These are phyloP conservation scores for Fratercula arctica DNA, from an alignment of 2,797 vertebrate species.

Conservation along the genomic window DNA sequence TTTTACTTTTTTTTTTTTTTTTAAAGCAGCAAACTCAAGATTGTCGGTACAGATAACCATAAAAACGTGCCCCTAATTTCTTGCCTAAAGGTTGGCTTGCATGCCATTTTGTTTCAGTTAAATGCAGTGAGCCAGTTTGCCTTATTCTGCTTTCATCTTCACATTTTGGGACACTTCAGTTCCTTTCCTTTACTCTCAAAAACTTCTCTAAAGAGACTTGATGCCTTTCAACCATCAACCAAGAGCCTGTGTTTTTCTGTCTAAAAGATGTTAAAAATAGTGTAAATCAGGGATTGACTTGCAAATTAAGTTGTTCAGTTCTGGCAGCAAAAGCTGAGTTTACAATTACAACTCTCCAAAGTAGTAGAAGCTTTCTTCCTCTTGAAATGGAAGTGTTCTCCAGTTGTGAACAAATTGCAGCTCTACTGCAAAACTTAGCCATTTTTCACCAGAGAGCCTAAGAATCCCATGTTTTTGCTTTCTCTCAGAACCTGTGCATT, in stretches of 20 bases:
- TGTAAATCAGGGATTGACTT: constrained; percentile 15
- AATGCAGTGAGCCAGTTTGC: not conserved
- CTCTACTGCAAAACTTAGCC: not conserved
- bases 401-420: not conserved
- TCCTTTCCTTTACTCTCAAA: not conserved
- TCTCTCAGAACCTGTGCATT: not conserved
- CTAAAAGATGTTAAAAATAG: constrained; percentile 18
- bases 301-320: constrained; percentile 22
- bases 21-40: not conserved
- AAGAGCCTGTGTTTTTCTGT: not conserved
- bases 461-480: not conserved
- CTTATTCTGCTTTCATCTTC: not conserved
- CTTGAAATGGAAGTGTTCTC: not conserved
- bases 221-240: not conserved
- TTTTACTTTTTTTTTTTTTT: not conserved
- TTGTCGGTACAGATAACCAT: not conserved
- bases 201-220: not conserved
- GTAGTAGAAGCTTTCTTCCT: not conserved
- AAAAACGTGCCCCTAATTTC: not conserved
- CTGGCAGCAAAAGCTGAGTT: not conserved
- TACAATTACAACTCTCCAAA: not conserved
- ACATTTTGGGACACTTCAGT: not conserved
- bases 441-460: not conserved
- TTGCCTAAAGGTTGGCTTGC: not conserved
- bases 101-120: not conserved